Percentiles rank a stretch among this genome's conserved stretches.
Evolutionary conservation across 1,140 invertebrate genomes (phyloP).

Genomic region (Sarcophaga peregrina): DNA sequence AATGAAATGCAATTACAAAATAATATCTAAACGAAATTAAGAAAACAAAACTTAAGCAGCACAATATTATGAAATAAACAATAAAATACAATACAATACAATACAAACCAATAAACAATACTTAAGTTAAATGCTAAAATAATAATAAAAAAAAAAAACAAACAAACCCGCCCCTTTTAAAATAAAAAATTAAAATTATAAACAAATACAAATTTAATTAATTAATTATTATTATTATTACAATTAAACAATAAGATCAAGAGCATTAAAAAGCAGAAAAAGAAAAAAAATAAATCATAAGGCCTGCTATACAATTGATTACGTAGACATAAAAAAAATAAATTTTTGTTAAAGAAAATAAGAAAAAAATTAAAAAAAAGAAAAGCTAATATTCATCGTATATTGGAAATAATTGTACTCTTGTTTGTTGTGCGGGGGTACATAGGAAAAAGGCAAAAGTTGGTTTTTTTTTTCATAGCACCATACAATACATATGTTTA

Average conservation of each 20-base stretch:
- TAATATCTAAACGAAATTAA: slow-evolving; percentile 45
- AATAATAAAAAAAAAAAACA: slow-evolving; percentile 9
- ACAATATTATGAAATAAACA: slow-evolving; percentile 44
- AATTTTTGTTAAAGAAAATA: not conserved
- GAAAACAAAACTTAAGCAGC: slow-evolving; percentile 45
- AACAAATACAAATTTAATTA: not conserved
- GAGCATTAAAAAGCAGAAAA: no score
- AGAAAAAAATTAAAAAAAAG: not conserved
- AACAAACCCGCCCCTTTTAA: slow-evolving; percentile 30
- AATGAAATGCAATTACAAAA: not conserved
- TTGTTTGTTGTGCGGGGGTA: not conserved
- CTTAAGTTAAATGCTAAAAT: slow-evolving; percentile 18
- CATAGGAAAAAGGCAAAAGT: not conserved
- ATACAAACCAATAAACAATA: slow-evolving; percentile 20
- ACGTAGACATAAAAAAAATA: not conserved
- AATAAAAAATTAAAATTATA: not conserved
- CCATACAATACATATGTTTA: no score
- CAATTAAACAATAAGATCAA: no score
- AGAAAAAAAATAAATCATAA: no score
- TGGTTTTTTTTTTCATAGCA: no score
- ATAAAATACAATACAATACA: not conserved
- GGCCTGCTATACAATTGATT: not conserved
- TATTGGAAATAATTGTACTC: no score
- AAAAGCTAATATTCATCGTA: slow-evolving; percentile 9
- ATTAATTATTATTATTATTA: no score